Evolutionary conservation across 1,140 invertebrate species (phyloP), one percentile per base, ranked within the genome.

Genomic region (Diploscapter pachys): DNA sequence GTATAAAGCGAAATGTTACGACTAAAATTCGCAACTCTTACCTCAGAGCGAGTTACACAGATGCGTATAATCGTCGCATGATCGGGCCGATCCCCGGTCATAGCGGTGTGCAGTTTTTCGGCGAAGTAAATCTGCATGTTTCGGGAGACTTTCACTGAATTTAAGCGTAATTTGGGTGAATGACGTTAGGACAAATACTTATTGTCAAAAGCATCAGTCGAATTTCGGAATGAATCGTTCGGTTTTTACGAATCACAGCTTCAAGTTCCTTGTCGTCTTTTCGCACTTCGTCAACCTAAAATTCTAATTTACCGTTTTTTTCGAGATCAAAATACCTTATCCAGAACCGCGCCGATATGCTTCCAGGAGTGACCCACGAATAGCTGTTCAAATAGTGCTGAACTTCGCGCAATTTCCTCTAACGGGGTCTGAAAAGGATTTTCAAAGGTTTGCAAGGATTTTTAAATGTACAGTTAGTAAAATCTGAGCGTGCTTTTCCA

Each of bases 51-150:
- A 31, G 85, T 80, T 51, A 88, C 86, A 54, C 87, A 76, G 11
- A 88, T 81, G 57, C 86, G 71, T n/a, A 88, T 87, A 11, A 88
- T 78, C 4, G 82, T 82, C 9, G 79, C 70, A 75, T 88, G 87
- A 70, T 88, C 82, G 51, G 86, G 86, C 56, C 86, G 86, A 31
- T 82, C 74, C 6, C 86, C 87, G 61, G 83, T 82, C 63, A 89
- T 81, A 55, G 85, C 83, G n/a, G 85, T 78, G 68, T 87, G 80
- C n/a, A 89, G 80, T 68, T 85, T 80, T 67, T 88, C 86, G 54
- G 89, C 88, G 79, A 88, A 89, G 80, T 86, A 89, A 4, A 79
- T 82, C 5, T 81, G 82, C 4, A 79, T 77, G 73, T 87, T 85
- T 55, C 82, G 81, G 4, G 86, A 81, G 73, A 83, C 82, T 72